Evolutionary conservation across 2,797 vertebrate genomes (phyloP), one percentile per base, ranked within the genome.

Genomic region (Mormyrus hasselquistii): DNA sequence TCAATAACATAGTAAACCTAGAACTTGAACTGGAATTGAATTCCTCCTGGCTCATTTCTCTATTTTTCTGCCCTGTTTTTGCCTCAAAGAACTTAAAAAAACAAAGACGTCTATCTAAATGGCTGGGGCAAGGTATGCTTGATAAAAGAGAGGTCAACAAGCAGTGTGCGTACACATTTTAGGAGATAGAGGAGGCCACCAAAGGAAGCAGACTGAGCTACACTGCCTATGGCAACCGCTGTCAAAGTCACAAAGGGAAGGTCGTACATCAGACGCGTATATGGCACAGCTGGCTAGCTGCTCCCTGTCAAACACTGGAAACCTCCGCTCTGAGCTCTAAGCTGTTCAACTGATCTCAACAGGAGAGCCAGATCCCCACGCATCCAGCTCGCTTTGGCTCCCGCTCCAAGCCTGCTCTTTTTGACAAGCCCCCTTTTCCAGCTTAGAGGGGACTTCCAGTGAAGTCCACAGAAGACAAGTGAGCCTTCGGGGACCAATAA

Each of bases 191-290:
- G 38, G 73, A n/a, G 41, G 41, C 16, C 76, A 82, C 19, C 76
- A 19, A 38, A 73, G 69, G 69, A 73, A 95, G 94, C 94, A 94
- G 5, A n/a, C 38, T 47, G 85, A 29, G 65, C 73, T 52, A 52
- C 50, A 12, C 29, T 38, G 34, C 84, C 76, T 79, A 34, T 55
- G 89, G 86, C 85, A 41, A 29, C 5, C 14, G 41, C 55, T 86
- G 73, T 79, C 73, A 41, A 41, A 79, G 38, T 7, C 73, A 79
- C 73, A 44, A 79, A 79, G 41, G 38, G 73, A 82, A 82, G 76
- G 76, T 82, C 41, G 76, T 44, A 82, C 41, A 82, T 82, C 76
- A 82, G 76, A 82, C 2, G 2, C 19, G 0, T 82, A 82, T 82
- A 82, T 47, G 41, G 76, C 76, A 82, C 76, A 82, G 76, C 76